phyloP scores from a whole-genome alignment of 2,888 invertebrate species.

The Torymus texanus region DNA sequence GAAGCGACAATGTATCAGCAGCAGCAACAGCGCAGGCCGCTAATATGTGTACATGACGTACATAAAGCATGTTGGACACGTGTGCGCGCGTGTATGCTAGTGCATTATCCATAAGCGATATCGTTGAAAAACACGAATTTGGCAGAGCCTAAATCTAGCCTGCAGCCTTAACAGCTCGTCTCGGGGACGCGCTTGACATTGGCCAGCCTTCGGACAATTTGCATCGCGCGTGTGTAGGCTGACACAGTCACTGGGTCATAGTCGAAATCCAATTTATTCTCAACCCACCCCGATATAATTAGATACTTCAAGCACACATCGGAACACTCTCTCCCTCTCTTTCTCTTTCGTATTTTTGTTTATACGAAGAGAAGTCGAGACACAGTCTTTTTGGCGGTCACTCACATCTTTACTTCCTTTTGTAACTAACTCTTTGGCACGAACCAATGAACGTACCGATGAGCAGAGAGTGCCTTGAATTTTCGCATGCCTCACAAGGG shows the following conservation, averaged over 20 bases:
- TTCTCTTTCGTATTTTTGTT: conserved; percentile 32
- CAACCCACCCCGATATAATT: conserved; percentile 34
- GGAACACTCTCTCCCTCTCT: no score
- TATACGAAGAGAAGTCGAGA: not conserved
- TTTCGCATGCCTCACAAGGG: conserved; percentile 1
- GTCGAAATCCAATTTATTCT: conserved; percentile 34
- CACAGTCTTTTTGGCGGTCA: conserved; percentile 3
- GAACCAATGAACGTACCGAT: conserved; percentile 31
- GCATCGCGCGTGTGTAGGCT: conserved; percentile 29
- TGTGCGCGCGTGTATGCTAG: not conserved
- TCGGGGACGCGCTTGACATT: conserved; percentile 32
- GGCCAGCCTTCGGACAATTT: conserved; percentile 43
- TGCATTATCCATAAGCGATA: not conserved
- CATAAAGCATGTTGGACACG: not conserved
- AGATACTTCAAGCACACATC: not conserved
- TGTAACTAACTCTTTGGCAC: conserved; percentile 43
- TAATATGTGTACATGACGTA: no score
- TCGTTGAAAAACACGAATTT: conserved; percentile 11
- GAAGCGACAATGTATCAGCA: not conserved
- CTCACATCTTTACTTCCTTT: conserved; percentile 19
- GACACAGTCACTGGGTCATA: conserved; percentile 29
- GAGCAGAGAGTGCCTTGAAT: not conserved
- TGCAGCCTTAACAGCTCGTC: not conserved
- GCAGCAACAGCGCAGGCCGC: no score
- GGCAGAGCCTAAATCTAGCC: conserved; percentile 8